These are phyloP conservation scores for Drosophila azteca DNA, from an alignment of 1,140 invertebrate species.

Conservation along the genomic window DNA sequence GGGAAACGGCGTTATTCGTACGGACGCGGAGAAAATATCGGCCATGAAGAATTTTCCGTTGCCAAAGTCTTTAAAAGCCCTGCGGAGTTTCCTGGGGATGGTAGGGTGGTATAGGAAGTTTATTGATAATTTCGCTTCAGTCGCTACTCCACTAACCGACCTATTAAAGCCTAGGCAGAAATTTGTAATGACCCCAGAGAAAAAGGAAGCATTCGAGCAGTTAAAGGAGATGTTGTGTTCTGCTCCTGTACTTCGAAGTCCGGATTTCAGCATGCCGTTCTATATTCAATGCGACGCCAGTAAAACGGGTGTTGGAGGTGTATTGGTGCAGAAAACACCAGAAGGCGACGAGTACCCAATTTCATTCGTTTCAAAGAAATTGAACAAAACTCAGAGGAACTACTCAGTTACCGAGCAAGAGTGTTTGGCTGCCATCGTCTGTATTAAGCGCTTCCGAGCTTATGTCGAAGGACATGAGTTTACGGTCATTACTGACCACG, in stretches of 20 bases:
- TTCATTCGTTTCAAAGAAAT: too few species aligned
- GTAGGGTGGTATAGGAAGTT: not conserved
- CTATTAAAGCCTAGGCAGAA: not conserved
- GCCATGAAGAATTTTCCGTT: conserved; percentile 5
- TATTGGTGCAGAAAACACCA: too few species aligned
- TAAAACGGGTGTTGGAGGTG: not conserved
- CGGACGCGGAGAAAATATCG: not conserved
- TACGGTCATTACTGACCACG: too few species aligned
- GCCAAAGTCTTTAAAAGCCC: not conserved
- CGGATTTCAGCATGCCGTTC: not conserved
- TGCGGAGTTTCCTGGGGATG: not conserved
- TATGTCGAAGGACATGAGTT: too few species aligned
- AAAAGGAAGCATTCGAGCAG: not conserved
- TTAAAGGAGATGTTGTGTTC: not conserved
- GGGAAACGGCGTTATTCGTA: not conserved
- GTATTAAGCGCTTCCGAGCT: too few species aligned
- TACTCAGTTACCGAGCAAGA: too few species aligned
- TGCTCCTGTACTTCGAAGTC: not conserved
- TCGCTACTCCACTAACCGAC: not conserved
- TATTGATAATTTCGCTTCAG: not conserved
- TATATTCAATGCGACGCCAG: not conserved
- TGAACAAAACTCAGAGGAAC: too few species aligned
- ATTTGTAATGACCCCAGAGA: too few species aligned
- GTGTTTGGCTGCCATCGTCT: too few species aligned
- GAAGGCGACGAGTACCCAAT: too few species aligned